These are phyloP conservation scores for Cyprinella venusta DNA, from an alignment of 2,797 vertebrate species.

Conservation along the genomic window DNA sequence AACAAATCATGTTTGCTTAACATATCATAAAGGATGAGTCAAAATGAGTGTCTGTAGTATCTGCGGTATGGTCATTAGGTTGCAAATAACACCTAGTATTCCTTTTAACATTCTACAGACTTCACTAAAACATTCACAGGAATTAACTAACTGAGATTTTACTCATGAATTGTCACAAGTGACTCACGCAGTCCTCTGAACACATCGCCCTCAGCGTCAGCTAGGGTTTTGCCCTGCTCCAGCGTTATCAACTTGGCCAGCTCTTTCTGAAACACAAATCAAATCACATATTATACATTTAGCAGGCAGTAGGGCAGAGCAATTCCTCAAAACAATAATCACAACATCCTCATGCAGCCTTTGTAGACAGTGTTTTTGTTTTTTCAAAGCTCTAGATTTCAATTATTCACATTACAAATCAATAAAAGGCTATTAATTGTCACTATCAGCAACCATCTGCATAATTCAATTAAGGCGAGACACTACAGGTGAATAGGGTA, in stretches of 20 bases:
- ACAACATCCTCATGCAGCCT: background rate
- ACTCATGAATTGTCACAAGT: background rate
- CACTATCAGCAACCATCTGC: background rate
- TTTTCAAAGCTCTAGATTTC: background rate
- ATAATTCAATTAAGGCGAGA: background rate
- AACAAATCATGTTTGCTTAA: background rate
- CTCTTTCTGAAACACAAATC: conserved; percentile 87
- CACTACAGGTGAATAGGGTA: too few relatives aligned
- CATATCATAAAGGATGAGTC: background rate
- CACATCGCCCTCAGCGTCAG: conserved; percentile 96
- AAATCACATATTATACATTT: background rate
- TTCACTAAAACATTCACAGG: background rate
- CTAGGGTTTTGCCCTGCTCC: conserved; percentile 97
- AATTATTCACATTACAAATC: background rate
- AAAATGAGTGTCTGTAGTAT: background rate
- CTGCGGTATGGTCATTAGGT: background rate
- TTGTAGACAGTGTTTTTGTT: background rate
- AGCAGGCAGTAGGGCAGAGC: background rate
- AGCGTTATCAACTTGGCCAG: conserved; percentile 90
- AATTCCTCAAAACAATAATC: background rate
- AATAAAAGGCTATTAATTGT: background rate
- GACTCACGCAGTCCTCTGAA: conserved; percentile 97
- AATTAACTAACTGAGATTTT: background rate
- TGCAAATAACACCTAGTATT: background rate
- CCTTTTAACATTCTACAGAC: too few relatives aligned